Evolutionary conservation across 2,888 invertebrate genomes (phyloP).

Genomic region (Operophtera brumata): DNA sequence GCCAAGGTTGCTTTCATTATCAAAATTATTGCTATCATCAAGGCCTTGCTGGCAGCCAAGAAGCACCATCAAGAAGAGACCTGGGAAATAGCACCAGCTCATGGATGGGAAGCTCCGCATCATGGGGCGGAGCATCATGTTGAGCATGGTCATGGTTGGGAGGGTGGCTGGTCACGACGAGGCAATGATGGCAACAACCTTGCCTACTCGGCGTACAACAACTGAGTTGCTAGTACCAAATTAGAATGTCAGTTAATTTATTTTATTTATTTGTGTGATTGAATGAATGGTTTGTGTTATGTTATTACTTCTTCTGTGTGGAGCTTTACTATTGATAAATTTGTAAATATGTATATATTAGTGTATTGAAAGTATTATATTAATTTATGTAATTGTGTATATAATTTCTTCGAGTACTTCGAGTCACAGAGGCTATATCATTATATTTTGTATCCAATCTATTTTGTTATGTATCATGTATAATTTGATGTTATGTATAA

Average conservation of each 20-base stretch:
- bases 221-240: slow-evolving; percentile 50
- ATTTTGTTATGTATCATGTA: slow-evolving; percentile 5
- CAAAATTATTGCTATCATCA: slow-evolving; percentile 63
- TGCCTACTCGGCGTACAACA: slow-evolving; percentile 67
- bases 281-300: slow-evolving; percentile 39
- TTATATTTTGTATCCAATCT: slow-evolving; percentile 18
- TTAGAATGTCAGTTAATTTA: slow-evolving; percentile 33
- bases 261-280: slow-evolving; percentile 39
- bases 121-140: slow-evolving; percentile 47
- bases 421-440: slow-evolving; percentile 20
- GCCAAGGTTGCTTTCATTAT: slow-evolving; percentile 87
- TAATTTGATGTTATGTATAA: slow-evolving; percentile 14
- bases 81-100: slow-evolving; percentile 40
- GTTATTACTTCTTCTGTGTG: slow-evolving; percentile 41
- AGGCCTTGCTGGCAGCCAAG: slow-evolving; percentile 64
- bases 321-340: slow-evolving; percentile 9
- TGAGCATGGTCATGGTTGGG: slow-evolving; percentile 61
- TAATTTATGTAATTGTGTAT: slow-evolving; percentile 30
- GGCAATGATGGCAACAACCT: slow-evolving; percentile 62
- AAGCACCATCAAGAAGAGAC: slow-evolving; percentile 59
- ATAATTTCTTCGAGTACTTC: slow-evolving; percentile 18
- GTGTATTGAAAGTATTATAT: slow-evolving; percentile 31
- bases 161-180: slow-evolving; percentile 71
- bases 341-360: slow-evolving; percentile 26
- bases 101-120: slow-evolving; percentile 49